Conservation (phyloP, 2,888 invertebrate genomes). For the Stenodera caucasica region DNA sequence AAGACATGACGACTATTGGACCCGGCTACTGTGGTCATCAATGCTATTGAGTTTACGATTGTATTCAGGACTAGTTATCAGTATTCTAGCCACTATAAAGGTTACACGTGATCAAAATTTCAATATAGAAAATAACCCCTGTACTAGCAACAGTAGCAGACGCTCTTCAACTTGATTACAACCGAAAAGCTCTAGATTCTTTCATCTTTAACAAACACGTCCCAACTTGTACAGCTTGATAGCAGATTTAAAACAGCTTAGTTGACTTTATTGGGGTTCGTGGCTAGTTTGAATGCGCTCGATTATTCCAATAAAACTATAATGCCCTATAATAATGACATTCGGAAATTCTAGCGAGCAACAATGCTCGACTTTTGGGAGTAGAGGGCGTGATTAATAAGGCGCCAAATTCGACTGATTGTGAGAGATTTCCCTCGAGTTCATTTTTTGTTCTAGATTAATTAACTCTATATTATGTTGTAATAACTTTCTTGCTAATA, state of each 20-base stretch:
- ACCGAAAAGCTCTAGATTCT: conserved; percentile 35
- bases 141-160: conserved; percentile 33
- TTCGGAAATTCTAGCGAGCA: no score
- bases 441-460: no score
- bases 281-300: neutral
- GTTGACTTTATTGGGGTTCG: neutral
- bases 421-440: no score
- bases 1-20: neutral
- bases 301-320: no score
- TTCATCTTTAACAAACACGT: conserved; percentile 6
- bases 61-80: conserved; percentile 38
- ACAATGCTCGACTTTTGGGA: no score
- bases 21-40: conserved; percentile 32
- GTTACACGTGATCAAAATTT: conserved; percentile 43
- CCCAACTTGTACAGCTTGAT: neutral
- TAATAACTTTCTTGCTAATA: no score
- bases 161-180: conserved; percentile 45
- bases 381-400: no score
- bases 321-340: no score
- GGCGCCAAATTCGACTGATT: no score
- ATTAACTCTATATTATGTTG: no score
- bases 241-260: neutral
- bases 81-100: conserved; percentile 43
- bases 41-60: conserved; percentile 33
- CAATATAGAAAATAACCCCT: conserved; percentile 13